Percentiles rank a stretch among this genome's conserved stretches.
Conservation (phyloP, 2,888 invertebrate species). For the Harpagoxenus sublaevis region DNA sequence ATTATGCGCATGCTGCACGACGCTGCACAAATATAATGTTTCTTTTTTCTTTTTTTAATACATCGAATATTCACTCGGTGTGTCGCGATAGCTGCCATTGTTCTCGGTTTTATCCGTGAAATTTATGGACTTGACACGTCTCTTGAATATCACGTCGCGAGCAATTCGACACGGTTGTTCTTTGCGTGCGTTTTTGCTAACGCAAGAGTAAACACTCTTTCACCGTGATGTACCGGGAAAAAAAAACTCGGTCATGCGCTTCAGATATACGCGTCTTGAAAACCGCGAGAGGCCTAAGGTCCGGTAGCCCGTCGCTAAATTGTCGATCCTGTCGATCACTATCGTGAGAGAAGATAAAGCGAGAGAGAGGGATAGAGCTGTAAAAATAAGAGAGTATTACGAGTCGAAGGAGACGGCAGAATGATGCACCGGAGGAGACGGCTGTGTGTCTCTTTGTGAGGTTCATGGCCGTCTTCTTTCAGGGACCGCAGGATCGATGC, state of each 20-base stretch:
- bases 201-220: constrained; percentile 35
- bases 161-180: constrained; percentile 5
- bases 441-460: constrained; percentile 61
- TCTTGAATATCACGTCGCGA: background rate
- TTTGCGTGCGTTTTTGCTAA: background rate
- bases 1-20: constrained; percentile 3
- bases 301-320: background rate
- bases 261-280: background rate
- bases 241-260: constrained; percentile 28
- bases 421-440: constrained; percentile 55
- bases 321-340: constrained; percentile 27
- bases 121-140: background rate
- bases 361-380: constrained; percentile 10
- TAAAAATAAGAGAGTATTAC: constrained; percentile 43
- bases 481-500: constrained; percentile 71
- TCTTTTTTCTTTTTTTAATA: background rate
- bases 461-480: constrained; percentile 73
- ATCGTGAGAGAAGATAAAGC: constrained; percentile 20
- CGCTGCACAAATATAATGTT: background rate
- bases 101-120: background rate
- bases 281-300: background rate
- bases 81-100: background rate
- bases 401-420: constrained; percentile 48
- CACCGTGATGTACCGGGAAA: background rate
- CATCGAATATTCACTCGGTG: background rate